Evolutionary conservation across 2,888 invertebrate species (phyloP).

Genomic region (Drosophila monieri): DNA sequence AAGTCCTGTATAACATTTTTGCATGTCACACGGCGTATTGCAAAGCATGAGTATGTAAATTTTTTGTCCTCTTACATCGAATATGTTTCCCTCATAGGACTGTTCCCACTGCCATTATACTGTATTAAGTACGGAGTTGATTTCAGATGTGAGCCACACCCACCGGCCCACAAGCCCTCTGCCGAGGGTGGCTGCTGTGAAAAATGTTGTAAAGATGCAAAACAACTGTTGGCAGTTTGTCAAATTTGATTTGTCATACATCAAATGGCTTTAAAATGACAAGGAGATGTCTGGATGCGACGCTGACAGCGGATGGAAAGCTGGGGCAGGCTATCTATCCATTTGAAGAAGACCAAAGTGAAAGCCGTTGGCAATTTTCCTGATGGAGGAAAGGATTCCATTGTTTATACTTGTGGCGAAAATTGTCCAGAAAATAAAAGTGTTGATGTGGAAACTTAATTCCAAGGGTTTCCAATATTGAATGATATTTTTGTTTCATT

Average conservation of each 20-base stretch:
- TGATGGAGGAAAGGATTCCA: background rate
- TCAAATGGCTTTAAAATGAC: conserved; percentile 79
- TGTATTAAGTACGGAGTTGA: conserved; percentile 75
- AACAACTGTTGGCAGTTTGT: conserved; percentile 80
- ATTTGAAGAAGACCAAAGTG: conserved; percentile 8
- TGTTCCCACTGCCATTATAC: conserved; percentile 52
- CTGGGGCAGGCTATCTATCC: conserved; percentile 20
- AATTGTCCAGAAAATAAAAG: conserved; percentile 44
- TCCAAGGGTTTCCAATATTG: conserved; percentile 10
- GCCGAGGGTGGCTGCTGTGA: conserved; percentile 51
- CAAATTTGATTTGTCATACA: conserved; percentile 80
- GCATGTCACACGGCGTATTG: conserved; percentile 67
- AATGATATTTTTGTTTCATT: too few relatives aligned
- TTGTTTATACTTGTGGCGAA: conserved; percentile 10
- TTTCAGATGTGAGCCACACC: conserved; percentile 56
- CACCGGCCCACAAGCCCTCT: background rate
- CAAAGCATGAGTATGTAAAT: conserved; percentile 77
- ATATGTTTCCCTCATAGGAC: conserved; percentile 14
- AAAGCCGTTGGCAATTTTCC: conserved; percentile 2
- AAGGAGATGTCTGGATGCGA: conserved; percentile 48
- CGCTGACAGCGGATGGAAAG: conserved; percentile 37
- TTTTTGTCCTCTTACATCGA: conserved; percentile 32
- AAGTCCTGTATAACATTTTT: conserved; percentile 46
- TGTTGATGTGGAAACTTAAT: conserved; percentile 50
- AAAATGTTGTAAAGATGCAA: conserved; percentile 77